These are phyloP conservation scores for Amphimedon queenslandica DNA, from an alignment of 37 sponge, comb jelly and placozoan genomes.

Conservation along the genomic window DNA sequence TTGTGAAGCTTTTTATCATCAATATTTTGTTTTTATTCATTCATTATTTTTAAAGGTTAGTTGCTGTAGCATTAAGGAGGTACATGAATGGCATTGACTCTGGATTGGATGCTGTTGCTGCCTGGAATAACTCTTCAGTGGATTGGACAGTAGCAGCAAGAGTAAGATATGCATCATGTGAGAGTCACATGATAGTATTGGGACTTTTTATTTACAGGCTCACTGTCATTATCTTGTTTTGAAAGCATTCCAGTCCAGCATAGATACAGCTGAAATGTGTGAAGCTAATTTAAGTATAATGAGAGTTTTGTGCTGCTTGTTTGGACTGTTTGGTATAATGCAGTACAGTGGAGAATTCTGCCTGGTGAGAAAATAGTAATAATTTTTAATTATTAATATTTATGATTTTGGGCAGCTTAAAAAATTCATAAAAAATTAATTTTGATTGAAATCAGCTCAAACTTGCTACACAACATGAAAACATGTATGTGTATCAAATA, in stretches of 20 bases:
- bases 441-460: too few species aligned
- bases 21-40: too few species aligned
- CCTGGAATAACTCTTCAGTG: slow-evolving; percentile 50
- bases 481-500: too few species aligned
- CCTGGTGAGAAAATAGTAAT: slow-evolving; percentile 35
- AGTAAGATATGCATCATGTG: slow-evolving; percentile 13
- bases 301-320: slow-evolving; percentile 56
- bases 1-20: neutral
- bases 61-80: neutral
- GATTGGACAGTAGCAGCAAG: slow-evolving; percentile 59
- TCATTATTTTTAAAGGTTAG: neutral
- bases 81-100: neutral
- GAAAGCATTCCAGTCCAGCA: slow-evolving; percentile 54
- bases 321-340: slow-evolving; percentile 46
- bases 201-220: slow-evolving; percentile 40
- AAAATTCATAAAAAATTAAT: too few species aligned
- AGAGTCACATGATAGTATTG: neutral
- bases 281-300: slow-evolving; percentile 31
- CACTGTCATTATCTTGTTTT: slow-evolving; percentile 74
- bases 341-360: slow-evolving; percentile 50
- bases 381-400: neutral
- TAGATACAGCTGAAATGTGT: slow-evolving; percentile 31
- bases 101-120: slow-evolving; percentile 7
- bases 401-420: too few species aligned
- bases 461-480: too few species aligned